Evolutionary conservation across 2,113 vertebrate species (phyloP), one percentile per base, ranked within the genome.

Genomic region (Podarcis raffonei): DNA sequence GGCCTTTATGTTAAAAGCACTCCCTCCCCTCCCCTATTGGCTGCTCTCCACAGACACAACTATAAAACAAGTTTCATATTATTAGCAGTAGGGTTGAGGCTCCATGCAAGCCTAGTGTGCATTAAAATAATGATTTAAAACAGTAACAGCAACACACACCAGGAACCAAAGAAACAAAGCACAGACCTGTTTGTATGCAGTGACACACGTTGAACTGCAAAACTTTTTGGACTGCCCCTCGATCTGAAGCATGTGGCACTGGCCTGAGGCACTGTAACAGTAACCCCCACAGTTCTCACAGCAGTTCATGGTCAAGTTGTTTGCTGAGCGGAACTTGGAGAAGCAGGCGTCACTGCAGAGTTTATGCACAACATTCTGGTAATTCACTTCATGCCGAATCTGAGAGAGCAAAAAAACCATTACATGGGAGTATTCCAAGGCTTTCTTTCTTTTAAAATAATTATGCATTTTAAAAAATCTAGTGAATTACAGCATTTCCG

Each of bases 321-420:
- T 98, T 2, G 98, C 96, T 0, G 97, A 95, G 4, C 99, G 98
- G 96, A 99, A 99, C 62, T 98, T 97, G 84, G 97, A 98, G 90
- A 99, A 99, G 71, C 99, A 99, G 86, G 95, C 91, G 18, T 99
- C 98, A 0, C 98, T 98, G 97, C 99, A 99, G 71, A 99, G 96
- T 95, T 98, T 99, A 92, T 99, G 98, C 8, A 98, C 96, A 1
- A 97, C 94, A 0, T 98, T 98, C 91, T 98, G 97, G 94, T 99
- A 98, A 92, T 98, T 98, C 88, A 99, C 98, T 93, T 99, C 98
- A 0, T 99, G 99, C 86, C 98, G 98, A 90, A 97, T 98, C 98
- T 99, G 88, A 78, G 93, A 35, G 48, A 57, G 13, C 90, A 90
- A 39, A 81, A 57, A 5, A 30, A 42, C 0, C 23, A 39, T 12